phyloP scores from a whole-genome alignment of 2,888 invertebrate genomes.

The Hydrotaea diabolus region DNA sequence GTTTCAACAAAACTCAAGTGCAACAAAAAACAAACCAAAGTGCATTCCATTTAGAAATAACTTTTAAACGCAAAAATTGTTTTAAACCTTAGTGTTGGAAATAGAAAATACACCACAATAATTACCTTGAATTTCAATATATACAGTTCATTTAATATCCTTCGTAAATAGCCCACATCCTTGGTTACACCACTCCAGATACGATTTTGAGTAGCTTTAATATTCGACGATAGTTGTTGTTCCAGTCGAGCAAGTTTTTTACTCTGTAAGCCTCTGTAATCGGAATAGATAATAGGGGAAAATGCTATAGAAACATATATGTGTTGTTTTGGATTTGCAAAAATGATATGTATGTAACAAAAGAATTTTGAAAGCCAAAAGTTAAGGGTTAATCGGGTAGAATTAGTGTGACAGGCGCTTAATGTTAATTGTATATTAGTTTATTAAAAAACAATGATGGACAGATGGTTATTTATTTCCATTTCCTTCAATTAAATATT shows the following conservation, averaged over 20 bases:
- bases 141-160: slow-evolving; percentile 90
- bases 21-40: slow-evolving; percentile 34
- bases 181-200: slow-evolving; percentile 89
- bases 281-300: slow-evolving; percentile 38
- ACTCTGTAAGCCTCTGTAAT: slow-evolving; percentile 82
- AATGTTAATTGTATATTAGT: not conserved
- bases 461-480: too few species aligned
- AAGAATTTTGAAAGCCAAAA: slow-evolving; percentile 28
- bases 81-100: not conserved
- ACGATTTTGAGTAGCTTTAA: slow-evolving; percentile 89
- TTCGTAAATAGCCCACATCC: slow-evolving; percentile 87
- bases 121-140: slow-evolving; percentile 90
- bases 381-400: not conserved
- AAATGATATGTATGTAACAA: not conserved
- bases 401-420: not conserved
- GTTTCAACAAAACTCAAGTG: not conserved
- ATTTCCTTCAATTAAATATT: too few species aligned
- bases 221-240: slow-evolving; percentile 88
- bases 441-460: not conserved
- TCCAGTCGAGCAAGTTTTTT: slow-evolving; percentile 88
- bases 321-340: slow-evolving; percentile 14
- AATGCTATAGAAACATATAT: slow-evolving; percentile 20
- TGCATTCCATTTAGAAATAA: slow-evolving; percentile 37
- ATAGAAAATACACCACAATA: not conserved
- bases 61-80: not conserved